Conservation (phyloP, 2,888 invertebrate species). For the Yponomeuta cagnagella region DNA sequence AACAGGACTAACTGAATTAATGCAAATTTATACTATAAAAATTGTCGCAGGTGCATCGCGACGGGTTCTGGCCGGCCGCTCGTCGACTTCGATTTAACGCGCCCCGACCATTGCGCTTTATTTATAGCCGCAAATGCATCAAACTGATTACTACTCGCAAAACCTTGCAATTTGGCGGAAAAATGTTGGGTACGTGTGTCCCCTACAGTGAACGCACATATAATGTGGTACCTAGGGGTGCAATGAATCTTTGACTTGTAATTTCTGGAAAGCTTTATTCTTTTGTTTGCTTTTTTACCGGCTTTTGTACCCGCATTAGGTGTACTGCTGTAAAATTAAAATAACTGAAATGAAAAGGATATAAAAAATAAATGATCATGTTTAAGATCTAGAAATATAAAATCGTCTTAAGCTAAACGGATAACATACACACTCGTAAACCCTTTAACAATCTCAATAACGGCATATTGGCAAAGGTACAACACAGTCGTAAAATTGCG, state of each 20-base stretch:
- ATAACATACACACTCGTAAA: not conserved
- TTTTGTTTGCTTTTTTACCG: not conserved
- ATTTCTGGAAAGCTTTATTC: not conserved
- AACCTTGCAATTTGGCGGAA: conserved; percentile 32
- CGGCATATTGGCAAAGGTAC: conserved; percentile 5
- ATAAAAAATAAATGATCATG: not conserved
- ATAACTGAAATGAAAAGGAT: not conserved
- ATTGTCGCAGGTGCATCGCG: conserved; percentile 72
- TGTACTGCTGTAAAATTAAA: not conserved
- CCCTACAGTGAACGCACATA: not conserved
- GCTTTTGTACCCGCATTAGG: too few relatives aligned
- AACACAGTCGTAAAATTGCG: not conserved
- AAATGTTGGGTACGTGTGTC: conserved; percentile 13
- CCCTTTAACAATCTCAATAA: not conserved
- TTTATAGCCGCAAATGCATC: conserved; percentile 55
- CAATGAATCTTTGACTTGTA: not conserved
- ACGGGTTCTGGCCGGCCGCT: conserved; percentile 59
- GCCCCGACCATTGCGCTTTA: conserved; percentile 51
- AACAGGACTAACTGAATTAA: conserved; percentile 75
- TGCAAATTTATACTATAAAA: conserved; percentile 76
- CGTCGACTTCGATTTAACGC: conserved; percentile 70
- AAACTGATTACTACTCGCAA: conserved; percentile 45
- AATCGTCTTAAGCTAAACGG: not conserved
- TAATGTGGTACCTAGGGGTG: not conserved
- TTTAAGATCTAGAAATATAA: not conserved